Percentiles rank a stretch among this genome's conserved stretches.
Evolutionary conservation across 30 jellyfish, hydroid and myxozoan genomes (phyloP).

Genomic region (Phacellophora camtschatica): DNA sequence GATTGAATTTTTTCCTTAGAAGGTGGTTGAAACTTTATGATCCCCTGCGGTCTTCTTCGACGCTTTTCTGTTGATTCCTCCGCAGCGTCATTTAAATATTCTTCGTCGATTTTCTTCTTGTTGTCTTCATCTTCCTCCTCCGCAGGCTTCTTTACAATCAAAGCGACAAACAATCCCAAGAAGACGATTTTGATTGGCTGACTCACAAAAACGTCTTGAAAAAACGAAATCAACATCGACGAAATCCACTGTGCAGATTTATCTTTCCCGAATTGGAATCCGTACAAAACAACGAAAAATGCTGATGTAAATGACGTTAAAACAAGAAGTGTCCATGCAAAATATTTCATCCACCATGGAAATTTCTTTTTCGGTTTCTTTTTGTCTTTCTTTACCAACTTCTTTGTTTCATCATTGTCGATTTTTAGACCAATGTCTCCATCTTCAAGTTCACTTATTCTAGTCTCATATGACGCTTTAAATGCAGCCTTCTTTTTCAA

Average conservation of each 20-base stretch:
- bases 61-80: not conserved
- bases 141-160: slow-evolving; percentile 88
- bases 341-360: slow-evolving; percentile 95
- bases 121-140: slow-evolving; percentile 89
- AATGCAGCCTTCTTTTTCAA: slow-evolving; percentile 39
- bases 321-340: slow-evolving; percentile 85
- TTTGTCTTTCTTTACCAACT: slow-evolving; percentile 26
- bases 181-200: slow-evolving; percentile 88
- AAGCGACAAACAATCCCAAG: slow-evolving; percentile 87
- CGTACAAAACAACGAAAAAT: slow-evolving; percentile 93
- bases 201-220: slow-evolving; percentile 89
- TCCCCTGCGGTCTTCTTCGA: slow-evolving; percentile 50
- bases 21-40: slow-evolving; percentile 90
- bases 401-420: slow-evolving; percentile 53
- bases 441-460: slow-evolving; percentile 30
- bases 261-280: slow-evolving; percentile 91
- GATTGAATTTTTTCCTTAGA: slow-evolving; percentile 83
- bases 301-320: slow-evolving; percentile 91
- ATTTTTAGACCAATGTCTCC: slow-evolving; percentile 80
- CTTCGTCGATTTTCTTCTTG: slow-evolving; percentile 82
- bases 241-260: slow-evolving; percentile 94
- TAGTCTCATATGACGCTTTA: slow-evolving; percentile 13
- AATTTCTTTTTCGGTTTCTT: slow-evolving; percentile 66
- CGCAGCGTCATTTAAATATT: slow-evolving; percentile 12
- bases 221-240: slow-evolving; percentile 78